A percentile compares a stretch with the other conserved stretches of the same genome.
Conservation (phyloP, 2,888 invertebrate genomes). For the Drosophila parthenogenetica region DNA sequence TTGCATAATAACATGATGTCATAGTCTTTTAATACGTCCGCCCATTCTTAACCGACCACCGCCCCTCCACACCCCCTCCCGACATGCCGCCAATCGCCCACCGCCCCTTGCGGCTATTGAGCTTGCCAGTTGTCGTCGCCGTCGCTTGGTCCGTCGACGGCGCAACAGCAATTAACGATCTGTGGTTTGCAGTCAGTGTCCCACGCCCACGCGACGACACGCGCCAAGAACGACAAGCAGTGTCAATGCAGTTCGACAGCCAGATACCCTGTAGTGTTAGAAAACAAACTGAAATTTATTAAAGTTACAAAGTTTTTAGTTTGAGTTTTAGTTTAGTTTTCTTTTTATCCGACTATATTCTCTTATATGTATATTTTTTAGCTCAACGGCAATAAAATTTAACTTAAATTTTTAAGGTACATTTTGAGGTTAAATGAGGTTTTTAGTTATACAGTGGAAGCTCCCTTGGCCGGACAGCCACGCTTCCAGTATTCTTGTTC, state of each 20-base stretch:
- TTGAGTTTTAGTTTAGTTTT: too few relatives aligned
- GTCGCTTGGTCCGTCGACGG: constrained; percentile 32
- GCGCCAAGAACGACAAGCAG: constrained; percentile 63
- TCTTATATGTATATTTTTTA: too few relatives aligned
- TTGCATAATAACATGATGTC: constrained; percentile 71
- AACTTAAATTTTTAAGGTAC: too few relatives aligned
- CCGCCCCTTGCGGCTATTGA: constrained; percentile 27
- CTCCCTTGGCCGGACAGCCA: too few relatives aligned
- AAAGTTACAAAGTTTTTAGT: too few relatives aligned
- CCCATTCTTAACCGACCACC: constrained; percentile 43
- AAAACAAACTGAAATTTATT: too few relatives aligned
- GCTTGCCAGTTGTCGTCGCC: constrained; percentile 52
- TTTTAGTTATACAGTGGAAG: too few relatives aligned
- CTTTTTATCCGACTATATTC: too few relatives aligned
- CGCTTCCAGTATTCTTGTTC: too few relatives aligned
- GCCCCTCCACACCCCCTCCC: not conserved
- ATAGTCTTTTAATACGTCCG: constrained; percentile 66
- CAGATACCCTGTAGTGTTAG: constrained; percentile 14
- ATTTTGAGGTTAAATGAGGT: too few relatives aligned
- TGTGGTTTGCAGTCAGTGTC: constrained; percentile 52
- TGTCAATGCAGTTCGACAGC: not conserved
- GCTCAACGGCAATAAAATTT: too few relatives aligned
- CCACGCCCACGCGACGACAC: constrained; percentile 76
- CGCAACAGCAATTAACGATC: constrained; percentile 38
- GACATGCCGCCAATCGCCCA: not conserved